These are phyloP conservation scores for Diorhabda carinulata DNA, from an alignment of 1,140 invertebrate genomes.

Conservation along the genomic window DNA sequence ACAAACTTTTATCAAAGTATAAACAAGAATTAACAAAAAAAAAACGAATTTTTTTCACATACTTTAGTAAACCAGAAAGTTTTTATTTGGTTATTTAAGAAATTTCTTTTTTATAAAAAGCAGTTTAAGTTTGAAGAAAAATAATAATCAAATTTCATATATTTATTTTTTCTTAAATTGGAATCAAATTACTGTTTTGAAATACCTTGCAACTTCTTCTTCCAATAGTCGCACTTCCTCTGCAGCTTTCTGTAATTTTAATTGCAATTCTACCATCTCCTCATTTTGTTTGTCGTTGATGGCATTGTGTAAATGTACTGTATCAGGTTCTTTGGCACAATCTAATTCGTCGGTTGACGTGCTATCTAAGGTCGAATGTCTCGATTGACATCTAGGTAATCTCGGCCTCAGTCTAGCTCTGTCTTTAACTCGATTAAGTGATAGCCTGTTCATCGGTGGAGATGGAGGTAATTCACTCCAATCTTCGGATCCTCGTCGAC, in stretches of 20 bases:
- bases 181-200: neutral
- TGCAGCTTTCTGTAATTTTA: constrained; percentile 57
- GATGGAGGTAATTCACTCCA: constrained; percentile 72
- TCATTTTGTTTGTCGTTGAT: constrained; percentile 58
- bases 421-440: constrained; percentile 73
- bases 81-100: too few relatives aligned
- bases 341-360: constrained; percentile 60
- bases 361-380: constrained; percentile 64
- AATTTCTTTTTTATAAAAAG: too few relatives aligned
- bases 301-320: constrained; percentile 28
- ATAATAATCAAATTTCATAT: too few relatives aligned
- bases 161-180: too few relatives aligned
- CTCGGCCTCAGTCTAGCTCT: constrained; percentile 62
- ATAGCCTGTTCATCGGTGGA: constrained; percentile 61
- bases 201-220: constrained; percentile 42
- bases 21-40: too few relatives aligned
- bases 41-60: too few relatives aligned
- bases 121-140: too few relatives aligned
- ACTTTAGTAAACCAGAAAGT: too few relatives aligned
- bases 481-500: constrained; percentile 59
- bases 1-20: too few relatives aligned
- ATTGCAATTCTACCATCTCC: constrained; percentile 67
- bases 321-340: constrained; percentile 35
- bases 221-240: constrained; percentile 40
- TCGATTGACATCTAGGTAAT: constrained; percentile 61